These are phyloP conservation scores for Bombyx mandarina DNA, from an alignment of 1,140 invertebrate genomes.

Conservation along the genomic window DNA sequence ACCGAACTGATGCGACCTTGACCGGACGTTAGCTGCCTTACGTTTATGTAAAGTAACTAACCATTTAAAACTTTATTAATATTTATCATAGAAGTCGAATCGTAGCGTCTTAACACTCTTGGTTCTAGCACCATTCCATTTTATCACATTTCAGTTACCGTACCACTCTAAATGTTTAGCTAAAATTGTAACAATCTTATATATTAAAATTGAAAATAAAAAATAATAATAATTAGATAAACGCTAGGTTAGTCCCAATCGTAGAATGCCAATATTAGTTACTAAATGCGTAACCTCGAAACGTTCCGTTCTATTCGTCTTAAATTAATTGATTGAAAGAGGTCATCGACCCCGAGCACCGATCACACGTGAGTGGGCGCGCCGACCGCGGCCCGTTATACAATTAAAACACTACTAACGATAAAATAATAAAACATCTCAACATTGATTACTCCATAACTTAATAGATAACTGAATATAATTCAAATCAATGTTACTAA, in stretches of 20 bases:
- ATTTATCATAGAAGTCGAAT: slow-evolving; percentile 68
- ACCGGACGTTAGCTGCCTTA: slow-evolving; percentile 67
- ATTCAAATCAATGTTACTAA: slow-evolving; percentile 60
- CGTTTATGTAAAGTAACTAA: slow-evolving; percentile 65
- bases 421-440: slow-evolving; percentile 62
- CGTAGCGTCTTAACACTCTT: slow-evolving; percentile 68
- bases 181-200: slow-evolving; percentile 73
- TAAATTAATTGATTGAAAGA: slow-evolving; percentile 56
- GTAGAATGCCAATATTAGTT: slow-evolving; percentile 72
- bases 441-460: slow-evolving; percentile 38
- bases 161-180: slow-evolving; percentile 73
- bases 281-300: slow-evolving; percentile 68
- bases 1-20: slow-evolving; percentile 56
- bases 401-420: slow-evolving; percentile 64
- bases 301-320: slow-evolving; percentile 43
- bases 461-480: slow-evolving; percentile 48
- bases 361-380: slow-evolving; percentile 25
- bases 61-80: slow-evolving; percentile 59
- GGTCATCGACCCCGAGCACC: slow-evolving; percentile 63
- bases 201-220: slow-evolving; percentile 60
- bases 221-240: slow-evolving; percentile 66
- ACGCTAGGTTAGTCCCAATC: slow-evolving; percentile 73
- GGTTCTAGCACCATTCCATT: slow-evolving; percentile 72
- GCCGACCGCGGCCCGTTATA: slow-evolving; percentile 22
- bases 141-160: slow-evolving; percentile 73